These are phyloP conservation scores for Hypomecis punctinalis DNA, from an alignment of 2,888 invertebrate species.

Conservation along the genomic window DNA sequence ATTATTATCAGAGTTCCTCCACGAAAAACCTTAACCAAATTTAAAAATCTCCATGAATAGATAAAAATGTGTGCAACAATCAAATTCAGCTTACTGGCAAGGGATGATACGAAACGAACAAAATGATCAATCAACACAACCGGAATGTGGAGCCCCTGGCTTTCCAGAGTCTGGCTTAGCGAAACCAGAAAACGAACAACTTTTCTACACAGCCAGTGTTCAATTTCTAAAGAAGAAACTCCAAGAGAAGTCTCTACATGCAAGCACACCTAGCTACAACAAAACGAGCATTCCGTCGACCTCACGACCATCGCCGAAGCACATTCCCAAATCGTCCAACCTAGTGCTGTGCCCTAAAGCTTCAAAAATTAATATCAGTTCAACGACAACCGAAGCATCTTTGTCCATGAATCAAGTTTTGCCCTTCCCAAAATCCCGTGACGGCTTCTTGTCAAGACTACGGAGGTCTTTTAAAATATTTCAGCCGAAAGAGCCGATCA, in stretches of 20 bases:
- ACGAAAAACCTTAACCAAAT: neutral
- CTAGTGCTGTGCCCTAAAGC: slow-evolving; percentile 28
- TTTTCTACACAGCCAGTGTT: slow-evolving; percentile 73
- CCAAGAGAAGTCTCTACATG: slow-evolving; percentile 58
- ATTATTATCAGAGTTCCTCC: neutral
- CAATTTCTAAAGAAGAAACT: slow-evolving; percentile 70
- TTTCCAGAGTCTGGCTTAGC: slow-evolving; percentile 46
- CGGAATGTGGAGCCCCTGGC: slow-evolving; percentile 37
- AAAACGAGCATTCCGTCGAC: neutral
- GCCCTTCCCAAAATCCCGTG: slow-evolving; percentile 70
- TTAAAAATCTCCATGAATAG: slow-evolving; percentile 26
- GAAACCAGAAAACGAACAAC: slow-evolving; percentile 61
- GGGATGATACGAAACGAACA: slow-evolving; percentile 59
- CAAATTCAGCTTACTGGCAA: slow-evolving; percentile 45
- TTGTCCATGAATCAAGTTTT: slow-evolving; percentile 73
- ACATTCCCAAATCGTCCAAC: slow-evolving; percentile 49
- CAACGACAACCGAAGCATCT: neutral
- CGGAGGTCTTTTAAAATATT: slow-evolving; percentile 59
- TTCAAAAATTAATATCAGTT: slow-evolving; percentile 26
- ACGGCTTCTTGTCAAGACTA: slow-evolving; percentile 61
- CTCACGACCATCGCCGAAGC: slow-evolving; percentile 51
- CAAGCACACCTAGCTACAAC: neutral
- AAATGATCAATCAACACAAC: slow-evolving; percentile 35
- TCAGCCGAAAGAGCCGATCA: slow-evolving; percentile 20
- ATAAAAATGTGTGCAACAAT: slow-evolving; percentile 52